Evolutionary conservation across 2,113 vertebrate genomes (phyloP).

Genomic region (Copsychus sechellarum): DNA sequence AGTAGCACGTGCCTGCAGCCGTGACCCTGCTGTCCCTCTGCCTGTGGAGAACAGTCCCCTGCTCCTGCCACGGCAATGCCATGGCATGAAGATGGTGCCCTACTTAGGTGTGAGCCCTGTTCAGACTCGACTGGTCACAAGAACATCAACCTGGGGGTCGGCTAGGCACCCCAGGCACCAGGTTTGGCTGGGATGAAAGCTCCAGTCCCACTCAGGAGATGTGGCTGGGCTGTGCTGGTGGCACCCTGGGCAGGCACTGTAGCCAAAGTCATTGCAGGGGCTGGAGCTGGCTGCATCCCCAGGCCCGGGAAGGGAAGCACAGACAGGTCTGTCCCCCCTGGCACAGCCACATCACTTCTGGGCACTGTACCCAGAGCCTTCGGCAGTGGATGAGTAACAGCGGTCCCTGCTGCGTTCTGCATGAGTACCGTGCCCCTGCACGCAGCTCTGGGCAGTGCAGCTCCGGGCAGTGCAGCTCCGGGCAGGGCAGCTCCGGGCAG

Average conservation of each 20-base stretch:
- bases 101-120: not conserved
- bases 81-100: accelerated
- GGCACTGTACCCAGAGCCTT: not conserved
- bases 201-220: accelerated
- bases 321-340: not conserved
- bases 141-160: accelerated
- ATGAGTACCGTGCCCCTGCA: accelerated
- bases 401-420: accelerated
- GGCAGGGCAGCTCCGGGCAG: not conserved
- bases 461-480: not conserved
- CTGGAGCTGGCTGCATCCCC: not conserved
- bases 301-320: accelerated
- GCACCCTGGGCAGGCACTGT: not conserved
- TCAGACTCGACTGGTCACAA: not conserved
- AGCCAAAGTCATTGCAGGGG: accelerated
- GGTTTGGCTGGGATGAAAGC: not conserved
- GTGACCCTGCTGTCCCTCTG: not conserved
- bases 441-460: not conserved
- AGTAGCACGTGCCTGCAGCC: not conserved
- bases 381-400: accelerated
- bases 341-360: not conserved
- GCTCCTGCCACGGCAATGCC: not conserved
- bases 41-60: not conserved
- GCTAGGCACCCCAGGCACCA: accelerated
- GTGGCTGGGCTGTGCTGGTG: not conserved